Conservation (phyloP, 2,113 vertebrate genomes). For the Poecile atricapillus region DNA sequence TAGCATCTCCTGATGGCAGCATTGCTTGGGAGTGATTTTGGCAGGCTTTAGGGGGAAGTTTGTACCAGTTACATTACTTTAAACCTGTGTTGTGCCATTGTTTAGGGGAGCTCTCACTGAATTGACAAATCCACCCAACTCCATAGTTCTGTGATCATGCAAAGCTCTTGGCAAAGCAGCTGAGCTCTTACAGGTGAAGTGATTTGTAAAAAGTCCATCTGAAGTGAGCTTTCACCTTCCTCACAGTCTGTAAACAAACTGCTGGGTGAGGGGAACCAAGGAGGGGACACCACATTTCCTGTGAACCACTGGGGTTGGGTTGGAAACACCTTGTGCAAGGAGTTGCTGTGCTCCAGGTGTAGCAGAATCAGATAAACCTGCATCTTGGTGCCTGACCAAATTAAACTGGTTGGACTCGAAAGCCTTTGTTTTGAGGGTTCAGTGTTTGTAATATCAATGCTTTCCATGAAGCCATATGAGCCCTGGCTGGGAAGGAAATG, state of each 20-base stretch:
- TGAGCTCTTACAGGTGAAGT: neutral
- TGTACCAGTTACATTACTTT: neutral
- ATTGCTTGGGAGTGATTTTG: neutral
- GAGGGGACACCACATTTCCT: neutral
- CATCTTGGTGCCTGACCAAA: neutral
- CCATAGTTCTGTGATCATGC: accelerated
- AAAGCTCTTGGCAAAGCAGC: neutral
- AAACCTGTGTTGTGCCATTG: neutral
- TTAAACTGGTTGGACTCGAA: neutral
- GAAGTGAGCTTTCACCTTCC: neutral
- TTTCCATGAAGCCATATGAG: neutral
- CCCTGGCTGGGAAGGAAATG: neutral
- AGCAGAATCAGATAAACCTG: neutral
- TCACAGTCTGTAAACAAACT: neutral
- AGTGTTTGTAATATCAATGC: neutral
- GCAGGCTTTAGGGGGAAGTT: neutral
- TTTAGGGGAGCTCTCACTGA: neutral
- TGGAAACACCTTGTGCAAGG: neutral
- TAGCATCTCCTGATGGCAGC: neutral
- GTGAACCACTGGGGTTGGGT: accelerated
- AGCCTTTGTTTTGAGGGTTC: neutral
- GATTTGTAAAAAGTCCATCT: neutral
- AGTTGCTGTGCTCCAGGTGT: neutral
- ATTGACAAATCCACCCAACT: neutral
- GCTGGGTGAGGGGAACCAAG: accelerated